Conservation (phyloP, 2,888 invertebrate species). For the Leucozona laternaria region DNA sequence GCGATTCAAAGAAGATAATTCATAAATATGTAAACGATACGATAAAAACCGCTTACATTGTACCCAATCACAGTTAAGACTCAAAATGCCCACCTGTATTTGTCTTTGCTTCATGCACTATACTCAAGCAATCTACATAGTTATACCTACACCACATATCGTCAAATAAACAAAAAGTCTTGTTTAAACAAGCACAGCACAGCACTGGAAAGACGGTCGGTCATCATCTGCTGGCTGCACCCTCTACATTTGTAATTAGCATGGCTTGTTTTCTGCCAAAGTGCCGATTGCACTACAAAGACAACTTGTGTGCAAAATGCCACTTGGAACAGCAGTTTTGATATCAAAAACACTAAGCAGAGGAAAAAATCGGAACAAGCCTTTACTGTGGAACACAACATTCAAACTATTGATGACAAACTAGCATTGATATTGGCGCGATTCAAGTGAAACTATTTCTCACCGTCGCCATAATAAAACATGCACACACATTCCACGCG, state of each 20-base stretch:
- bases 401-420: constrained; percentile 69
- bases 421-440: constrained; percentile 71
- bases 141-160: neutral
- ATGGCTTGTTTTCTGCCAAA: constrained; percentile 61
- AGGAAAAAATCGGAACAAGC: constrained; percentile 61
- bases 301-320: constrained; percentile 62
- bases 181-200: constrained; percentile 37
- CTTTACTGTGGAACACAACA: constrained; percentile 38
- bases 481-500: constrained; percentile 69
- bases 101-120: neutral
- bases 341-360: constrained; percentile 17
- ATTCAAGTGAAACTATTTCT: constrained; percentile 74
- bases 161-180: constrained; percentile 39
- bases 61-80: neutral
- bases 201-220: constrained; percentile 32
- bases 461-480: constrained; percentile 72
- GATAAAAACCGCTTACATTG: neutral
- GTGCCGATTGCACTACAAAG: constrained; percentile 53
- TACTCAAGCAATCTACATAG: constrained; percentile 4
- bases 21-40: neutral
- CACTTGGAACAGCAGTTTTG: constrained; percentile 58
- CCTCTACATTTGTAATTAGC: constrained; percentile 70
- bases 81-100: constrained; percentile 39
- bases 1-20: neutral
- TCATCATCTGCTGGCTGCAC: constrained; percentile 66